Evolutionary conservation across 1,140 invertebrate genomes (phyloP).

Genomic region (Melitaea cinxia): DNA sequence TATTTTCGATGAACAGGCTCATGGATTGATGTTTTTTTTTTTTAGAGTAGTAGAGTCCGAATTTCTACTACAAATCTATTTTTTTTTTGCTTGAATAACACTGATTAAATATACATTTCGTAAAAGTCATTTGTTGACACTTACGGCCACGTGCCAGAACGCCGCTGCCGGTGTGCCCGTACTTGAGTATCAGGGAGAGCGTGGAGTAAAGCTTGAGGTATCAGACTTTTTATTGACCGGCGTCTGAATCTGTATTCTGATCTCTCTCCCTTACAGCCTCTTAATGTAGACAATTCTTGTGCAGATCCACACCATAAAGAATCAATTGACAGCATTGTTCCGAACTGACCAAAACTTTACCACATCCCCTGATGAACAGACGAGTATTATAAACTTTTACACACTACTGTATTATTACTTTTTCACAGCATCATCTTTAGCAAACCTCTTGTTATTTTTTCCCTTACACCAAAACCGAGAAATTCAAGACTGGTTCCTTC

Average conservation of each 20-base stretch:
- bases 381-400: neutral
- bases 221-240: constrained; percentile 68
- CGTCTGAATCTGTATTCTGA: constrained; percentile 79
- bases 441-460: neutral
- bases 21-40: too few relatives aligned
- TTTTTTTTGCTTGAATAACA: too few relatives aligned
- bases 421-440: neutral
- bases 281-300: constrained; percentile 64
- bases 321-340: constrained; percentile 77
- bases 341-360: constrained; percentile 27
- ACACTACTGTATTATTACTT: neutral
- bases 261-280: constrained; percentile 68
- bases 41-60: too few relatives aligned
- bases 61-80: too few relatives aligned
- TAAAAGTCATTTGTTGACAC: constrained; percentile 50
- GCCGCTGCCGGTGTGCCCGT: constrained; percentile 66
- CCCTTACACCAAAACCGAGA: neutral
- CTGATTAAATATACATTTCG: too few relatives aligned
- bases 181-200: constrained; percentile 53
- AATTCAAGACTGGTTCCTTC: constrained; percentile 4
- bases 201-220: constrained; percentile 66
- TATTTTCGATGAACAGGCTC: too few relatives aligned
- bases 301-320: constrained; percentile 81
- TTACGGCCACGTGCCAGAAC: constrained; percentile 85
- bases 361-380: constrained; percentile 19